Conservation (phyloP, 2,113 vertebrate genomes). For the Columbina picui region DNA sequence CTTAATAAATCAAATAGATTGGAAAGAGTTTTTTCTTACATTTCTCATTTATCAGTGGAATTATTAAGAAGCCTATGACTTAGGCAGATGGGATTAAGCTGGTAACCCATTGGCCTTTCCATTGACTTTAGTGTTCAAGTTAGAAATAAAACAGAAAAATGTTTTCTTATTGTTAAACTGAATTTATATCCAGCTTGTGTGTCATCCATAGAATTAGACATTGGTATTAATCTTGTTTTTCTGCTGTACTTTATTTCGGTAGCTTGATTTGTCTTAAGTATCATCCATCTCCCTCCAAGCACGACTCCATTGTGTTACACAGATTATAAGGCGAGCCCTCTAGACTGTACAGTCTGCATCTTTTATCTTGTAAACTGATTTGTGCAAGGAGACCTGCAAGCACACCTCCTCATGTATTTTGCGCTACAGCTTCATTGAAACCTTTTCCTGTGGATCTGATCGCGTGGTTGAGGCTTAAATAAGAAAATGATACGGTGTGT, state of each 20-base stretch:
- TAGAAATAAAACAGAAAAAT: not conserved
- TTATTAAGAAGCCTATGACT: not conserved
- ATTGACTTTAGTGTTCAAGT: not conserved
- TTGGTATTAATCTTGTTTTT: not conserved
- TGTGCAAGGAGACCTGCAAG: not conserved
- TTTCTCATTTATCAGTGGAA: not conserved
- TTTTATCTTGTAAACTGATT: not conserved
- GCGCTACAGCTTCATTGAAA: not conserved
- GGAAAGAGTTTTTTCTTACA: not conserved
- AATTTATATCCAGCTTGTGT: not conserved
- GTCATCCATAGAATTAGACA: not conserved
- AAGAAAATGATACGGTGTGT: accelerated
- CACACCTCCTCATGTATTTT: not conserved
- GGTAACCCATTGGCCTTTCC: not conserved
- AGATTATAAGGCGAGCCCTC: not conserved
- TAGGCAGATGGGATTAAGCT: not conserved
- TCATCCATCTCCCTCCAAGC: not conserved
- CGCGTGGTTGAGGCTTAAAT: not conserved
- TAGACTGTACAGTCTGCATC: not conserved
- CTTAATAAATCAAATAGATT: not conserved
- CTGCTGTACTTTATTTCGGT: not conserved
- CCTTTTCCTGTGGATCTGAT: not conserved
- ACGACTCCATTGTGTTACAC: not conserved
- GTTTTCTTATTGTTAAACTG: not conserved
- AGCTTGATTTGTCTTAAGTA: not conserved